Evolutionary conservation across 2,113 vertebrate species (phyloP), one percentile per base, ranked within the genome.

Genomic region (Semnornis frantzii): DNA sequence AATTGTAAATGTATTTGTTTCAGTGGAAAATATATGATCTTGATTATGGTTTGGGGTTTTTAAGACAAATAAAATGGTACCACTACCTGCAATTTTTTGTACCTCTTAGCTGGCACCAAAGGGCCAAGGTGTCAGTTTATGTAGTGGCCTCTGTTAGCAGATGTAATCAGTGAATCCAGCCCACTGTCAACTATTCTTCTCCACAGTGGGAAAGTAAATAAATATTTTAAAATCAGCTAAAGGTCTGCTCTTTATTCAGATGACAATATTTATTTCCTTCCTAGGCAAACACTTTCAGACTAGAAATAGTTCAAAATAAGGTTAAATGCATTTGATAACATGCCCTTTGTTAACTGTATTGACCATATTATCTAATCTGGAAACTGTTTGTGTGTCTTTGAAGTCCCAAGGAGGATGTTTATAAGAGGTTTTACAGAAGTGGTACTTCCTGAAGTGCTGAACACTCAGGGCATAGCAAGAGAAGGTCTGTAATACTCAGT

Each of bases 391-490:
- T 34, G 58, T 87, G 50, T 88, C 84, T 65, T 88, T 80, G 92
- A 90, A 94, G 92, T 80, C 88, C 68, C 52, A 75, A 68, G 80
- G 74, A 94, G 77, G 90, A 81, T 91, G 82, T 95, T 95, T 94
- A 82, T n/a, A 83, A 27, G 74, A 87, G 18, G 3, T 15, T 81
- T 65, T 71, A 57, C 65, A 70, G 69, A 93, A 77, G 33, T 74
- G 59, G 59, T 72, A 39, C n/a, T 84, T 85, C 72, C 64, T 85
- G 64, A 31, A 54, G 64, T 62, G 54, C 37, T 52, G 77, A 85
- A 79, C 6, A 21, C 63, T 73, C 44, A 16, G 72, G 82, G 68
- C 55, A 82, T 28, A 68, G 65, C 37, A 79, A 65, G 68, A 95
- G 75, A 74, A 93, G 66, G 34, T 39, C 8, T 48, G 27, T 60